Percentiles rank a stretch among this genome's conserved stretches.
Conservation (phyloP, 2,888 invertebrate species). For the Phymatocera aterrima region DNA sequence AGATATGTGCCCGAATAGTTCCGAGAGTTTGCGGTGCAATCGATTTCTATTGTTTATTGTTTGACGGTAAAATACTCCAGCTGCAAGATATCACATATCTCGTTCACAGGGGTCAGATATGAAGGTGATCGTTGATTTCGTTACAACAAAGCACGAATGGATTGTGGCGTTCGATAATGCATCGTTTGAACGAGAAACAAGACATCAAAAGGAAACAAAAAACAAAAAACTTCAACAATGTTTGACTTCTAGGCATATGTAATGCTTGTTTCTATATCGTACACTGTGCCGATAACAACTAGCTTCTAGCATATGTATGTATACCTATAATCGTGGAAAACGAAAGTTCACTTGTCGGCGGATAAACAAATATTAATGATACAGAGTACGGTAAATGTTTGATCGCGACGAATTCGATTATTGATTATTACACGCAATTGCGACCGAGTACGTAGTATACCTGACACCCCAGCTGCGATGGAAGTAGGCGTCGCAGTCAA, state of each 20-base stretch:
- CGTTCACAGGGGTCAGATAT: not conserved
- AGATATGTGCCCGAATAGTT: not conserved
- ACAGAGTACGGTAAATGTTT: not conserved
- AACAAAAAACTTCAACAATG: too few relatives aligned
- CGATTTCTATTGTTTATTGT: not conserved
- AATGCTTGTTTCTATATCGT: too few relatives aligned
- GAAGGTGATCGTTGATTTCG: not conserved
- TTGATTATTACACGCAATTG: not conserved
- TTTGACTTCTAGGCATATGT: too few relatives aligned
- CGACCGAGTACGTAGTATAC: not conserved
- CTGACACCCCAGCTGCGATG: not conserved
- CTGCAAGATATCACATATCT: not conserved
- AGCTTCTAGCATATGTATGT: too few relatives aligned
- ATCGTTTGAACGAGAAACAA: not conserved
- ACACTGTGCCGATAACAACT: too few relatives aligned
- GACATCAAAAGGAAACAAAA: too few relatives aligned
- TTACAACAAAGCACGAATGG: too few relatives aligned
- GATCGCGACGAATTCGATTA: not conserved
- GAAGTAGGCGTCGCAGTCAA: not conserved
- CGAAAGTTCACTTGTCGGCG: too few relatives aligned
- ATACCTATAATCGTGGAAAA: too few relatives aligned
- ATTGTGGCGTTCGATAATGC: not conserved
- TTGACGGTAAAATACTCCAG: not conserved
- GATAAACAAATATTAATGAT: not conserved
- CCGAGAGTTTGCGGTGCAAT: too few relatives aligned